Evolutionary conservation across 2,113 vertebrate species (phyloP).

Genomic region (Podarcis muralis): DNA sequence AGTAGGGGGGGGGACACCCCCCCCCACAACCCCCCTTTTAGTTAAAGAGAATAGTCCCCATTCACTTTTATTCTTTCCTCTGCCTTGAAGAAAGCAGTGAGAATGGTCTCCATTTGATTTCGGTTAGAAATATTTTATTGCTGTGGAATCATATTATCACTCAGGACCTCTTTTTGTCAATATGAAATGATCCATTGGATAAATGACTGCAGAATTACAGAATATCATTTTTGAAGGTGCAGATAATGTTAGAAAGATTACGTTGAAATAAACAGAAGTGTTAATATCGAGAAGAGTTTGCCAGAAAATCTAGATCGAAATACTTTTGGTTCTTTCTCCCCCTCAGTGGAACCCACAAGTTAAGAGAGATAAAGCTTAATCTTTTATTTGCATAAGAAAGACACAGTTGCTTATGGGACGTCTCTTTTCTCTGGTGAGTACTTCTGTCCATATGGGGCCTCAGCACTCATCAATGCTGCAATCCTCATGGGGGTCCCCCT

Average conservation of each 20-base stretch:
- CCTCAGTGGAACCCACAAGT: not conserved
- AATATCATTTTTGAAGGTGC: conserved; percentile 4
- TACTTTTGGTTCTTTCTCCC: not conserved
- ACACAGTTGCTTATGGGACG: not conserved
- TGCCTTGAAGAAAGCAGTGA: not conserved
- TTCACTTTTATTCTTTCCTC: conserved; percentile 22
- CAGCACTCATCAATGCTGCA: too few relatives aligned
- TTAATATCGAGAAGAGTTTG: not conserved
- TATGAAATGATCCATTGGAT: conserved; percentile 13
- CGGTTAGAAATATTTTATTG: not conserved
- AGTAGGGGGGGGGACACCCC: not conserved
- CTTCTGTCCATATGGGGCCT: too few relatives aligned
- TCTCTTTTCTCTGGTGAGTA: not conserved
- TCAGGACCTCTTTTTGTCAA: not conserved
- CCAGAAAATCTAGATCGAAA: not conserved
- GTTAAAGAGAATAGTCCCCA: not conserved
- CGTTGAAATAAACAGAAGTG: not conserved
- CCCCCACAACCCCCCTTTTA: not conserved
- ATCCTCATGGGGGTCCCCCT: too few relatives aligned
- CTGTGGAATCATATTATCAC: conserved; percentile 18
- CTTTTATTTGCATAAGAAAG: not conserved
- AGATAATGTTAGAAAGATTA: not conserved
- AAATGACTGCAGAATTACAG: not conserved
- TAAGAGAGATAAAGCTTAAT: not conserved
- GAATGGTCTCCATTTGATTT: not conserved